These are phyloP conservation scores for Cephus runcator DNA, from an alignment of 2,888 invertebrate genomes.

Conservation along the genomic window DNA sequence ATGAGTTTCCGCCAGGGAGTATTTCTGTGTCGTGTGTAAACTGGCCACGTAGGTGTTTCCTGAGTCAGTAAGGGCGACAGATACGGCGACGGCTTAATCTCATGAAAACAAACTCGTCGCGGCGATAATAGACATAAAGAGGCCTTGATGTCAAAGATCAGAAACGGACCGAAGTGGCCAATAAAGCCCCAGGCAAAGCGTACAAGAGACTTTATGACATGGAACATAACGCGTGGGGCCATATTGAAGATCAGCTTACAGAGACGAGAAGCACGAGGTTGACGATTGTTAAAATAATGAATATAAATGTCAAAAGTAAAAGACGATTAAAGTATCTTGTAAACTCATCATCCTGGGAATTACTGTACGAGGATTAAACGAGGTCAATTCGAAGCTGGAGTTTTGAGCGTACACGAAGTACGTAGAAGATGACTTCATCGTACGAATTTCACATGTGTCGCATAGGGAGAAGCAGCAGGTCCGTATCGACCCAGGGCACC, in stretches of 20 bases:
- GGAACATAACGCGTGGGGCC: background rate
- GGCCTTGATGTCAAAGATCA: background rate
- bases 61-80: conserved; percentile 6
- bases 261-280: background rate
- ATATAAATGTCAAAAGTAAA: background rate
- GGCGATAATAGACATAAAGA: background rate
- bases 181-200: background rate
- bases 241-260: background rate
- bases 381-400: conserved; percentile 52
- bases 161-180: background rate
- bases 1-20: background rate
- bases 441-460: conserved; percentile 4
- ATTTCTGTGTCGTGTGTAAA: conserved; percentile 38
- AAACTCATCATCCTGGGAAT: background rate
- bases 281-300: background rate
- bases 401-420: conserved; percentile 32
- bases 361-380: conserved; percentile 25
- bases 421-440: conserved; percentile 31
- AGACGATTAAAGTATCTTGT: background rate
- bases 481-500: background rate
- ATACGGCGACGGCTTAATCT: background rate
- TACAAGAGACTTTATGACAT: background rate
- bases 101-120: background rate
- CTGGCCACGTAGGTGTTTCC: conserved; percentile 32
- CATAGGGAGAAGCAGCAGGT: background rate